phyloP scores from a whole-genome alignment of 2,797 vertebrate genomes.

The Corythornis leucogaster region DNA sequence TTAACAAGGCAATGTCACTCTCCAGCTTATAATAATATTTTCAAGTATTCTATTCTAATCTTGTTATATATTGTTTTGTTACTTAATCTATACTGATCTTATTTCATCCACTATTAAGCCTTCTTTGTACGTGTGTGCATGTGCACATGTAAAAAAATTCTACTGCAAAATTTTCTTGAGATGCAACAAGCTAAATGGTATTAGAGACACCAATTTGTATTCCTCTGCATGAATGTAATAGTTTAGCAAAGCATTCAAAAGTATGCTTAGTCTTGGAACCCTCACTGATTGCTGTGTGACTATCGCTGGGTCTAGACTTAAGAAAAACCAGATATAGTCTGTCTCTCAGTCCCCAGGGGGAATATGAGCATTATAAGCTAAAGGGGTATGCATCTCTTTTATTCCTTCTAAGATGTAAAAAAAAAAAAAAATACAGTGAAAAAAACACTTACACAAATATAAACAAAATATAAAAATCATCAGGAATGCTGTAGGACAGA shows the following conservation, averaged over 20 bases:
- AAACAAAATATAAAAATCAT: background rate
- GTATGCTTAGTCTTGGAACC: background rate
- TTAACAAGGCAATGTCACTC: background rate
- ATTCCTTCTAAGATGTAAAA: background rate
- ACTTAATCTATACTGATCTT: background rate
- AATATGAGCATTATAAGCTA: background rate
- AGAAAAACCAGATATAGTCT: background rate
- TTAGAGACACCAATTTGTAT: background rate
- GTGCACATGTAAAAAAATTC: background rate
- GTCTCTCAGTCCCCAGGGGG: background rate
- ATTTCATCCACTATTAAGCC: background rate
- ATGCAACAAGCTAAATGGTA: background rate
- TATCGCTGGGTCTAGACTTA: background rate
- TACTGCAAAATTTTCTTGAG: background rate
- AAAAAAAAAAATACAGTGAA: background rate
- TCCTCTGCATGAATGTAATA: background rate
- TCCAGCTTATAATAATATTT: background rate
- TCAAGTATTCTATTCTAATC: background rate
- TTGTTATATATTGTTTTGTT: background rate
- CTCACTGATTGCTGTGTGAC: background rate
- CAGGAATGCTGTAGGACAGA: background rate
- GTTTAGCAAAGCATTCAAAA: background rate
- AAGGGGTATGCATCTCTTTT: background rate
- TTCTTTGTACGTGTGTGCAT: background rate
- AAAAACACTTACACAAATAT: background rate